These are phyloP conservation scores for Druon quercuslanigerum DNA, from an alignment of 1,140 invertebrate genomes.

Conservation along the genomic window DNA sequence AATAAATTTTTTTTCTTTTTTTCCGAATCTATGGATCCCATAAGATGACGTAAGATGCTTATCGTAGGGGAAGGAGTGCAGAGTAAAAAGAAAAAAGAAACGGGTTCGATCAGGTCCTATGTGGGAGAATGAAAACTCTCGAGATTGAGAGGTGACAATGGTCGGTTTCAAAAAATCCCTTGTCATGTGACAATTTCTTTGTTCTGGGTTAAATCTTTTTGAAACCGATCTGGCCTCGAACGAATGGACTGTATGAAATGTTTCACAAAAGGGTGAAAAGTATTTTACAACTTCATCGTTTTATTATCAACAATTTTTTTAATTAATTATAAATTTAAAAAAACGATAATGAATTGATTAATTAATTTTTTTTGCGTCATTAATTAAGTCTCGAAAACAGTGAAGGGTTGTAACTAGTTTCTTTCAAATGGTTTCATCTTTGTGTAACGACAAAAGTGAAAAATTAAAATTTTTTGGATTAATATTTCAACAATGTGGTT, in stretches of 20 bases:
- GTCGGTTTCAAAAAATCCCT: not conserved
- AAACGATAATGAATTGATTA: too few species aligned
- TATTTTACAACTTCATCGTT: too few species aligned
- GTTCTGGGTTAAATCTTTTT: constrained; percentile 13
- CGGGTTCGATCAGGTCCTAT: constrained; percentile 58
- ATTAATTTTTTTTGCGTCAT: too few species aligned
- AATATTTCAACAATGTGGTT: too few species aligned
- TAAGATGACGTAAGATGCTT: constrained; percentile 48
- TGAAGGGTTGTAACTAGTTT: too few species aligned
- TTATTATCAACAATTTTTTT: too few species aligned
- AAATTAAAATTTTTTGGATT: too few species aligned
- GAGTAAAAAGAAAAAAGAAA: constrained; percentile 58
- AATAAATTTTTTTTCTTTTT: constrained; percentile 54
- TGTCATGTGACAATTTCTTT: constrained; percentile 3
- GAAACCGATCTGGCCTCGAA: not conserved
- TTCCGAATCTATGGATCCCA: constrained; percentile 49
- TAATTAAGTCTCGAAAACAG: too few species aligned
- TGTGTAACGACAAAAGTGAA: too few species aligned
- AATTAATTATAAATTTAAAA: too few species aligned
- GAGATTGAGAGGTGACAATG: constrained; percentile 58
- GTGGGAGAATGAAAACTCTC: constrained; percentile 67
- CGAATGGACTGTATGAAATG: not conserved
- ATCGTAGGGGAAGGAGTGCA: constrained; percentile 48
- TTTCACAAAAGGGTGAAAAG: not conserved
- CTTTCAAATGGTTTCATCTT: too few species aligned